These are phyloP conservation scores for Drosophila formosana DNA, from an alignment of 2,888 invertebrate genomes.

Conservation along the genomic window DNA sequence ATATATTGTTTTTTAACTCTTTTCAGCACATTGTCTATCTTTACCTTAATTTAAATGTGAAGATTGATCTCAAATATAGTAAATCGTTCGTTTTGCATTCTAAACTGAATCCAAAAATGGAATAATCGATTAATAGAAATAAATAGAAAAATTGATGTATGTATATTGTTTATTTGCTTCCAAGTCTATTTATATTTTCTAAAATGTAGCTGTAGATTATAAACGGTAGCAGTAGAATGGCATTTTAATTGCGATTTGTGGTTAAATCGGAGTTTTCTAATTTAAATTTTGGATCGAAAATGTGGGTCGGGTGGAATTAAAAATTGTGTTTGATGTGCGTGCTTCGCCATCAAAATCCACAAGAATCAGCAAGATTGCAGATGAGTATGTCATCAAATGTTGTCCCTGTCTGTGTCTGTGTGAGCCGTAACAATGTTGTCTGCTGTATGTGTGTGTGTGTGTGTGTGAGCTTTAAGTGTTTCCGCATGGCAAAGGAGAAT, in stretches of 20 bases:
- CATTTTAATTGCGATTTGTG: background rate
- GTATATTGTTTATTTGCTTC: too few species aligned
- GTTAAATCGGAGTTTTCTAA: background rate
- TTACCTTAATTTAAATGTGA: too few species aligned
- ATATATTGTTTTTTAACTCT: too few species aligned
- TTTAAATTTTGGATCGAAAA: background rate
- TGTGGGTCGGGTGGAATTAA: background rate
- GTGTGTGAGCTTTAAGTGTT: constrained; percentile 2
- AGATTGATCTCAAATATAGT: too few species aligned
- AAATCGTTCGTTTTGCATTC: too few species aligned
- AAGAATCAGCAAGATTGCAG: constrained; percentile 2
- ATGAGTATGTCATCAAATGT: constrained; percentile 8
- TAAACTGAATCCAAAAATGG: too few species aligned
- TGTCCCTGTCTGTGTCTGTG: background rate
- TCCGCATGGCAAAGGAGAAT: background rate
- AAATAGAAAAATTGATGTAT: too few species aligned
- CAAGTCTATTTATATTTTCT: too few species aligned
- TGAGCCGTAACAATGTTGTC: background rate
- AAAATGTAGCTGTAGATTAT: background rate
- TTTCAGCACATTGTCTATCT: too few species aligned
- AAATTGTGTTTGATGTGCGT: background rate
- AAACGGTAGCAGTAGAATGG: background rate
- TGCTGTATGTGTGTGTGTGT: background rate
- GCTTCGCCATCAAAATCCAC: background rate
- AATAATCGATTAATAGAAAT: too few species aligned